Evolutionary conservation across 2,797 vertebrate genomes (phyloP).

Genomic region (Ptychobarbus kaznakovi): DNA sequence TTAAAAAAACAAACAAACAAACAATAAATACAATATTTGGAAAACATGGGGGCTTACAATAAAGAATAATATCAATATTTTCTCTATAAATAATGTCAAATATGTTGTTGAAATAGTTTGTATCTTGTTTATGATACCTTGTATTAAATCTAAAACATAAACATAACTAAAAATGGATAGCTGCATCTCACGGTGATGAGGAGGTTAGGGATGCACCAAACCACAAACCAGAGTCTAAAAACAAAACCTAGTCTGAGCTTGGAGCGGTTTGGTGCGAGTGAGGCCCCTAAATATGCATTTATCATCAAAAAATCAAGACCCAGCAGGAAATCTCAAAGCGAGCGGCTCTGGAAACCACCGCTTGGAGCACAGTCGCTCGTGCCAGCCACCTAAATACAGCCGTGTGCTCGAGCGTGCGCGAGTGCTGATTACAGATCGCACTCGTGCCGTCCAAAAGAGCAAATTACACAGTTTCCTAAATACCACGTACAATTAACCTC

Average conservation of each 20-base stretch:
- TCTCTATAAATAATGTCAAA: neutral
- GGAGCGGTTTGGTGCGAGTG: neutral
- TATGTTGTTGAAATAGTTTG: neutral
- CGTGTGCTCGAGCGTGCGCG: constrained; percentile 23
- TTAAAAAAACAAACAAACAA: too few relatives aligned
- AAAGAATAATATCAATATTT: neutral
- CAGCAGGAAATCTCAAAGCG: neutral
- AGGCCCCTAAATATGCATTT: constrained; percentile 6
- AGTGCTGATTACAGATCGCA: constrained; percentile 68
- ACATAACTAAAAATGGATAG: neutral
- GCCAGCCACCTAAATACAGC: constrained; percentile 55
- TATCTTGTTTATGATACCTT: neutral
- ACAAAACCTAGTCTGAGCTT: constrained; percentile 56
- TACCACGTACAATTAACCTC: constrained; percentile 72
- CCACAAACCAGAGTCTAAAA: constrained; percentile 56
- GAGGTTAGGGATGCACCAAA: constrained; percentile 45
- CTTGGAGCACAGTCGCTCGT: neutral
- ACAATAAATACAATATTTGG: neutral
- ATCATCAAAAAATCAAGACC: constrained; percentile 13
- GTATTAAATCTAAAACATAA: neutral
- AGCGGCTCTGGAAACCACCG: neutral
- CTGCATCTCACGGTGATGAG: constrained; percentile 1
- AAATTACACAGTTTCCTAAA: constrained; percentile 76
- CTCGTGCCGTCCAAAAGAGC: constrained; percentile 69
- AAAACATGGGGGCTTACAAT: neutral